phyloP scores from a whole-genome alignment of 2,888 invertebrate genomes.

The Philhelius pedissequus region DNA sequence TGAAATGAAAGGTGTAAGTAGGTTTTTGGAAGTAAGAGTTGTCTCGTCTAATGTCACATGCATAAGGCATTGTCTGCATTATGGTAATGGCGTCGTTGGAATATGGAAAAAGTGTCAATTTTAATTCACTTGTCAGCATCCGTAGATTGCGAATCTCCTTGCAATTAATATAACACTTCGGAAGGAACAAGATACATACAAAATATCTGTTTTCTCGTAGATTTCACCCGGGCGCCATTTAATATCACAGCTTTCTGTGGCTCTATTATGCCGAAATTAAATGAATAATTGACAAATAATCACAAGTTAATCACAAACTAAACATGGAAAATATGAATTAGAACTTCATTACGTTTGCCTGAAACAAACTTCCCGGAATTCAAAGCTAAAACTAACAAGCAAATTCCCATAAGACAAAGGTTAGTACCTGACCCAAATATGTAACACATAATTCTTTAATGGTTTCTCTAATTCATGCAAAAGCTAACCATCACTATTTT shows the following conservation, averaged over 20 bases:
- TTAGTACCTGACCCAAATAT: background rate
- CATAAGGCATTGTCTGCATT: background rate
- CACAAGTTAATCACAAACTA: background rate
- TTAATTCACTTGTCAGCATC: too few relatives aligned
- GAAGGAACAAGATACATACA: too few relatives aligned
- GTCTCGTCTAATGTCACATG: background rate
- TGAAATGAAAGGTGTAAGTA: background rate
- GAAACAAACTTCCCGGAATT: background rate
- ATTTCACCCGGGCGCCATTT: background rate
- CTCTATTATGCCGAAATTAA: background rate
- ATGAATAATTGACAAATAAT: background rate
- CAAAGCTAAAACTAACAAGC: background rate
- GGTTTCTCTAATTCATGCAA: background rate
- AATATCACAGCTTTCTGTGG: background rate
- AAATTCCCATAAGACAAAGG: background rate
- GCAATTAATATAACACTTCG: too few relatives aligned
- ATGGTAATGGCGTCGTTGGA: background rate
- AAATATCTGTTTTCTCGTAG: too few relatives aligned
- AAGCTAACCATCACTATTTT: background rate
- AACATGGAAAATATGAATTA: background rate
- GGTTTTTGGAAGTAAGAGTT: background rate
- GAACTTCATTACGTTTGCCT: background rate
- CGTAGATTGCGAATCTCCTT: too few relatives aligned
- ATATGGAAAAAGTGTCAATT: too few relatives aligned
- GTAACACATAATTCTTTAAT: background rate